Conservation (phyloP, 2,113 vertebrate species). For the Elephas maximus region DNA sequence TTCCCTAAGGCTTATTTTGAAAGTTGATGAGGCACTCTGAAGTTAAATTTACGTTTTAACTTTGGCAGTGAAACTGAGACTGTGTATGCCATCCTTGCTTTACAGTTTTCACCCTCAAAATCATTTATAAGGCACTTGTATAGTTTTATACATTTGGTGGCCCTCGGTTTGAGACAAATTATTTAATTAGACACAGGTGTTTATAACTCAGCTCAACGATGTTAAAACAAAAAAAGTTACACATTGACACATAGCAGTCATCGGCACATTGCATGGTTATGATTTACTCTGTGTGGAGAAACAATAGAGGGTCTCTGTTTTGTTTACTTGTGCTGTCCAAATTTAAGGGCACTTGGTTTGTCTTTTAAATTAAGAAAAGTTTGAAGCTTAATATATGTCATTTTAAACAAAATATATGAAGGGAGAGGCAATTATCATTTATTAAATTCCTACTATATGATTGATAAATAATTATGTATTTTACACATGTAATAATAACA, state of each 20-base stretch:
- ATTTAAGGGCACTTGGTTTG: not conserved
- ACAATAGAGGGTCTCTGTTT: not conserved
- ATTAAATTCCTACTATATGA: not conserved
- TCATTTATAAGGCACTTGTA: not conserved
- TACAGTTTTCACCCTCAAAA: constrained; percentile 45
- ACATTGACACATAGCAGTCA: not conserved
- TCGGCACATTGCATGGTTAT: not conserved
- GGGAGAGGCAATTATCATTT: not conserved
- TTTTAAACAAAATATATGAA: not conserved
- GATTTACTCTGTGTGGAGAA: constrained; percentile 27
- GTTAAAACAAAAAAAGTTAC: not conserved
- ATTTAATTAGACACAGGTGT: constrained; percentile 16
- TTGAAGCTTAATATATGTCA: not conserved
- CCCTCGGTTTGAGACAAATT: not conserved
- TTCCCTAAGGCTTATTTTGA: not conserved
- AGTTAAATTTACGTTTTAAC: constrained; percentile 27
- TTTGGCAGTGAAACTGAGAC: not conserved
- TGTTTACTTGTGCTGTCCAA: not conserved
- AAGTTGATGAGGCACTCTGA: not conserved
- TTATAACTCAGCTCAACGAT: not conserved
- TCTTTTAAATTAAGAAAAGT: not conserved
- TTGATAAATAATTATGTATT: not conserved
- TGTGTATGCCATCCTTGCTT: not conserved
- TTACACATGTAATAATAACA: not conserved
- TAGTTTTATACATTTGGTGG: not conserved